Conservation (phyloP, 2,797 vertebrate genomes). For the Uromys caudimaculatus region DNA sequence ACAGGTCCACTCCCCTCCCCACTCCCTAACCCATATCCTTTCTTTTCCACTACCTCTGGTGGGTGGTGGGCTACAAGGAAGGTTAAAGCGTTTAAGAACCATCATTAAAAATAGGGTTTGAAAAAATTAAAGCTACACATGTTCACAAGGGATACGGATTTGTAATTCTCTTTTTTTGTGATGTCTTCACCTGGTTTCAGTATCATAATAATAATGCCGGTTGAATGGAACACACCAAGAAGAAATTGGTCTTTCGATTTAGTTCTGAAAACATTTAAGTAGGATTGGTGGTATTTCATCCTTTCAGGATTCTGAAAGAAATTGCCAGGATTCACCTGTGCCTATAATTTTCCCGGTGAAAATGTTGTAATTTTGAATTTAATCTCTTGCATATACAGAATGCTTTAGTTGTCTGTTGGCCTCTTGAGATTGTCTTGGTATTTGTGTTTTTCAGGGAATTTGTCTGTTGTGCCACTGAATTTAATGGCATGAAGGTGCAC, state of each 20-base stretch:
- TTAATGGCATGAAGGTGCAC: neutral
- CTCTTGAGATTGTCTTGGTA: constrained; percentile 29
- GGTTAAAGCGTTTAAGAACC: neutral
- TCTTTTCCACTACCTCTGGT: neutral
- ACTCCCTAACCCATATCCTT: neutral
- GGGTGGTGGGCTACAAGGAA: neutral
- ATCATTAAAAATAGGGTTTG: neutral
- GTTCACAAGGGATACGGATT: neutral
- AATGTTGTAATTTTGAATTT: constrained; percentile 4
- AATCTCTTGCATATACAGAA: constrained; percentile 8
- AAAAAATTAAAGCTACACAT: neutral
- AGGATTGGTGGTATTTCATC: neutral
- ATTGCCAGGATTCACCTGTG: neutral
- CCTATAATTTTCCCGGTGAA: constrained; percentile 12
- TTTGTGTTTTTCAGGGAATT: constrained; percentile 10
- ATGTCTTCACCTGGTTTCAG: neutral
- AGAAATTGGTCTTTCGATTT: neutral
- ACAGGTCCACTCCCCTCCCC: neutral
- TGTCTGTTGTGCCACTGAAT: neutral
- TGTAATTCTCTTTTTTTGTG: neutral
- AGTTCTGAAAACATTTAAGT: neutral
- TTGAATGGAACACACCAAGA: neutral
- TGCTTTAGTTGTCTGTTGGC: neutral
- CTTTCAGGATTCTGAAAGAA: constrained; percentile 1
- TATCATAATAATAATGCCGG: neutral